phyloP scores from a whole-genome alignment of 2,113 vertebrate species.

The Dicerorhinus sumatrensis region DNA sequence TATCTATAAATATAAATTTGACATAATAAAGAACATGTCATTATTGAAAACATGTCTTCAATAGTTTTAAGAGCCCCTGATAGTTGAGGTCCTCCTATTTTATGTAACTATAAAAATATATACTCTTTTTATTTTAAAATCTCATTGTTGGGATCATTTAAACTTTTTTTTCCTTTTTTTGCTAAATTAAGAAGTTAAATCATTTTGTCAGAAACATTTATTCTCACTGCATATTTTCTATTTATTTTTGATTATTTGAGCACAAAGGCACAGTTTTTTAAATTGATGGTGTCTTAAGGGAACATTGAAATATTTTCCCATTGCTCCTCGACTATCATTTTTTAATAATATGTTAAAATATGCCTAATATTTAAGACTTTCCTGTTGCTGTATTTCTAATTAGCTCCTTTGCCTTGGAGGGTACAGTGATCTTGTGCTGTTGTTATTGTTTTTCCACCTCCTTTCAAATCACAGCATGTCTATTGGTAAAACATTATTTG shows the following conservation, averaged over 20 bases:
- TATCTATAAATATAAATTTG: neutral
- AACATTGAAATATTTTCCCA: neutral
- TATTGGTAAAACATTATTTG: neutral
- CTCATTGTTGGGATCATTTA: neutral
- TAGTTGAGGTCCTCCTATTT: neutral
- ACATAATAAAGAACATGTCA: neutral
- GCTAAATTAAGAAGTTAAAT: neutral
- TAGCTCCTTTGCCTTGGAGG: slow-evolving; percentile 2
- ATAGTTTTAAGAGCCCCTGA: neutral
- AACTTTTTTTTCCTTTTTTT: neutral
- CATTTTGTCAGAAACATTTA: neutral
- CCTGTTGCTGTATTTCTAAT: neutral
- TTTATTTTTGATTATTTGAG: neutral
- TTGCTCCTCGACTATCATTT: neutral
- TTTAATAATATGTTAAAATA: slow-evolving; percentile 28
- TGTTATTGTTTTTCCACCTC: neutral
- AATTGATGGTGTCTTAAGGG: neutral
- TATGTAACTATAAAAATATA: neutral
- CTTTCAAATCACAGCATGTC: neutral
- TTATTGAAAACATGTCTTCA: neutral
- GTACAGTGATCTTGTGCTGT: neutral
- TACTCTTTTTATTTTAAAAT: neutral
- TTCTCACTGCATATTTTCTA: neutral
- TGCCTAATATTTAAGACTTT: neutral
- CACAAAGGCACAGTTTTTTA: neutral